Evolutionary conservation across 1,140 invertebrate species (phyloP).

Genomic region (Drosophila ogumai): DNA sequence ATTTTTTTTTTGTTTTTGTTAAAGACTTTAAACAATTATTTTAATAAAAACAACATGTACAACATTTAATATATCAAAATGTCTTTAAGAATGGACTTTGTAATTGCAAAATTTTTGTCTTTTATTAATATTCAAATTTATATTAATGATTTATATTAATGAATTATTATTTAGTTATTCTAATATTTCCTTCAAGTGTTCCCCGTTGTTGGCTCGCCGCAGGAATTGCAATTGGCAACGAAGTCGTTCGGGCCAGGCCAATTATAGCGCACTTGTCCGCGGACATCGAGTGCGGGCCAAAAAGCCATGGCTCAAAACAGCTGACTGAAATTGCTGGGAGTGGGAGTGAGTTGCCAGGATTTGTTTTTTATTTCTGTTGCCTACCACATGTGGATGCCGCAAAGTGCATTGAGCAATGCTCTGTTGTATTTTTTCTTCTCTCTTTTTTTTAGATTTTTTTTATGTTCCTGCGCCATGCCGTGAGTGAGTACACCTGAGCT

Average conservation of each 20-base stretch:
- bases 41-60: too few relatives aligned
- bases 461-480: conserved; percentile 1
- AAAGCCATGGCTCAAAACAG: conserved; percentile 34
- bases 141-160: background rate
- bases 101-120: background rate
- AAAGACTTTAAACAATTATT: too few relatives aligned
- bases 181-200: conserved; percentile 6
- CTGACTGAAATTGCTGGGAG: conserved; percentile 29
- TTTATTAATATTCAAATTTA: background rate
- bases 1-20: too few relatives aligned
- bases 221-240: conserved; percentile 33
- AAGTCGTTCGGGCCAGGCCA: conserved; percentile 64
- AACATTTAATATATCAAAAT: too few relatives aligned
- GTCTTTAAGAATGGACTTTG: background rate
- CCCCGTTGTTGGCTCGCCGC: background rate
- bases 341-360: conserved; percentile 30
- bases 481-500: conserved; percentile 3
- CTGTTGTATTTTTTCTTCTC: background rate
- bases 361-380: conserved; percentile 2
- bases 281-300: conserved; percentile 50
- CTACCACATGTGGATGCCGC: conserved; percentile 38
- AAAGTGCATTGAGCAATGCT: conserved; percentile 31
- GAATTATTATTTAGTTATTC: too few relatives aligned
- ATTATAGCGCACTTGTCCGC: conserved; percentile 78
- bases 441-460: background rate